Evolutionary conservation across 2,113 vertebrate genomes (phyloP), one percentile per base, ranked within the genome.

Genomic region (Tyrannus savana): DNA sequence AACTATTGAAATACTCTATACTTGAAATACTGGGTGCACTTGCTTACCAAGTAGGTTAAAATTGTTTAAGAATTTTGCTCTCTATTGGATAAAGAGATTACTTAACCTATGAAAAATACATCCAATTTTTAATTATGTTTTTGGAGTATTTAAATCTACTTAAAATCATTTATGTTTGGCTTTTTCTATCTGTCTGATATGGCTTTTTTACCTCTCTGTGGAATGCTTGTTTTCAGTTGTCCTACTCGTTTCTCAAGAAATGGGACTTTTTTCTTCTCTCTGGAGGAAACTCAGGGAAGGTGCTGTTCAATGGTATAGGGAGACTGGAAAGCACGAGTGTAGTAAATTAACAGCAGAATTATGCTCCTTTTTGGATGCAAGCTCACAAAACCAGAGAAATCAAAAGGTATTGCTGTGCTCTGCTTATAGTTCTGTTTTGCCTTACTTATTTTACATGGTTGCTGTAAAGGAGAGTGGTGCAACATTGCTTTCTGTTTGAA

Each of bases 221-320:
- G 50, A 89, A 47, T 12, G 37, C 33, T 58, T 82, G 14, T 46
- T 90, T 91, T 84, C 39, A n/a, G 23, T 76, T 85, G 17, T 84
- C 67, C 60, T 97, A 96, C 87, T 94, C 92, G 69, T 78, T 84
- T 80, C 96, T 96, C 66, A 66, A 30, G 90, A 94, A 92, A 78
- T 27, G 27, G 49, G 89, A 90, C 60, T 66, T 88, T 86, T 67
- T 73, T 67, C 55, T 91, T 69, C 31, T 15, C 25, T 93, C 24
- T 14, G 28, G 9, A 79, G 79, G 66, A 91, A 86, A 72, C 27
- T 59, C 67, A 30, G 33, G 56, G 39, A 62, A 73, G 44, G 30
- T 87, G 49, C 58, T 79, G 49, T 93, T 41, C 73, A 35, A 1
- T 46, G 60, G 37, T 62, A 31, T 50, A 66, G 39, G 81, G 35